Base-by-base conservation (phyloP, 92 coral and sea anemone species). In the Epizoanthus stellaris region DNA sequence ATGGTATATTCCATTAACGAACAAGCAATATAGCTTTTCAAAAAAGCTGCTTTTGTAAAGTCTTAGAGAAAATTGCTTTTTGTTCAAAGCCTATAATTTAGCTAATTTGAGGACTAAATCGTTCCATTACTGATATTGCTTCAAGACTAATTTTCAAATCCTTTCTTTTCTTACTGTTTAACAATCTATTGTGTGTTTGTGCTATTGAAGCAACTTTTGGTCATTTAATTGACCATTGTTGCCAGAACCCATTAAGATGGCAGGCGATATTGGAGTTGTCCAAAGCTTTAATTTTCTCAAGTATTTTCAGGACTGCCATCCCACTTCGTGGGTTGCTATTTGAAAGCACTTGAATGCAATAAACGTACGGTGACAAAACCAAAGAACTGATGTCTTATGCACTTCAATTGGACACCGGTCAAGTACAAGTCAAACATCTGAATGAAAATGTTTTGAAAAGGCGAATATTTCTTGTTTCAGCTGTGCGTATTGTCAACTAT, bases 81-180 rank as follows among this genome's bases (percentile, higher is more conserved):
- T 86, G 89, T 91, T 52, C 75, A 74, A 81, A 61, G 45, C 88
- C 88, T 85, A 80, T 87, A 76, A 89, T 86, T 91, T 21, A 43
- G 43, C 16, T 62, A 63, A 79, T 79, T 79, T 79, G 40, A 79
- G 30, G 61, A 62, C 61, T n/a, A 63, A 79, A 23, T 63, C 83
- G 3, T 79, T 21, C 65, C 83, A 79, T 79, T 38, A 42, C 56
- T 42, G 70, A 79, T 79, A 79, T 79, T 63, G 83, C 59, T 43
- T 64, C 59, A 79, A 42, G 56, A 21, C 42, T 21, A 43, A 4
- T 42, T 79, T 61, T 45, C 83, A 63, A 52, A 42, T 17, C 58
- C 12, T 45, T 49, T 40, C 67, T 62, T 77, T 79, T 42, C 42
- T 79, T 17, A 62, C 72, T 13, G 14, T 79, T 63, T 20, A 19